Base-by-base conservation (phyloP, 2,113 vertebrate genomes). In the Apeltes quadracus region DNA sequence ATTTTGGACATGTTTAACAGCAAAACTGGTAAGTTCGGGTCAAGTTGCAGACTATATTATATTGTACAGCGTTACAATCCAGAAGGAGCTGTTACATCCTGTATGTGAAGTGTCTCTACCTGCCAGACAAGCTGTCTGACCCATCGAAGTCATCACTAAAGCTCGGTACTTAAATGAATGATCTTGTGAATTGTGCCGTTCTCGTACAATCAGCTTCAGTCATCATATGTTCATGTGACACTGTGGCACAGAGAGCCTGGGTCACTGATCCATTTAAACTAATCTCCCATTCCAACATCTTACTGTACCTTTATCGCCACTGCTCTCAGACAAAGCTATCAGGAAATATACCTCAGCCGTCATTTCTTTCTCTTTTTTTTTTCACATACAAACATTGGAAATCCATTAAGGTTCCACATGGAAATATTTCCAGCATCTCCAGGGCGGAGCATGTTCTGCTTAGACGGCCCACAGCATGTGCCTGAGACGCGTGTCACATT, bases 51-150 rank as follows among this genome's bases (percentile, higher is more conserved):
- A 23, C 22, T 44, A 1, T 53, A 43, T 54, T 54, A 29, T 32
- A 53, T 34, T 6, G 32, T 36, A 5, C 27, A 23, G 56, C 50
- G 62, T 44, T 39, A 48, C 62, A 61, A 18, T 39, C 36, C 14
- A 68, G 54, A 27, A 53, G 1, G 69, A 58, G 15, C 66, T 59
- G 38, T 84, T 62, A 66, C 54, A n/a, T 53, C 13, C 50, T 67
- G 48, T 48, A 53, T 75, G 69, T 77, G 54, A 27, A 75, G 65
- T 69, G 67, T 76, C 54, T 80, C 66, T 67, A 25, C 64, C 61
- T 82, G 67, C 59, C 84, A 84, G 27, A 75, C 22, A 43, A 25
- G 59, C 72, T 69, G 70, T 20, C 70, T 61, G 38, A 63, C 12
- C n/a, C 29, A 27, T 64, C 48, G 16, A 48, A 62, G 50, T 69